These are phyloP conservation scores for Andinoacara biseriatus DNA, from an alignment of 2,113 vertebrate species.

Conservation along the genomic window DNA sequence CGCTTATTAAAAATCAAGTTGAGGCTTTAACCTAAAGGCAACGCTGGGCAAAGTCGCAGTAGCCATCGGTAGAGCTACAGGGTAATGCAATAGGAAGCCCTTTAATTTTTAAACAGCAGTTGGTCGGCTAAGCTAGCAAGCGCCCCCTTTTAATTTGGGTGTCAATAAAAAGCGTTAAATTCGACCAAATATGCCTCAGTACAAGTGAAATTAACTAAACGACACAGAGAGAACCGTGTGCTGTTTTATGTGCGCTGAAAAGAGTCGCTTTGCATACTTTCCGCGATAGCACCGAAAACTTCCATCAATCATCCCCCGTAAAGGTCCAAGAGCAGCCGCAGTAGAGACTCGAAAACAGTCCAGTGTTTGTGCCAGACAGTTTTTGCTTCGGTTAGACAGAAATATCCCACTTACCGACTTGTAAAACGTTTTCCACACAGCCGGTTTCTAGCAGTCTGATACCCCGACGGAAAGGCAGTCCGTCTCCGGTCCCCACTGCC, in stretches of 20 bases:
- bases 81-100: constrained; percentile 67
- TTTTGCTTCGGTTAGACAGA: not conserved
- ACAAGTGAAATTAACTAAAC: not conserved
- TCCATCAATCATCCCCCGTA: constrained; percentile 65
- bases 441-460: constrained; percentile 94
- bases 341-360: constrained; percentile 25
- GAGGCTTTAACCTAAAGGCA: not conserved
- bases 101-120: constrained; percentile 83
- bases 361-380: constrained; percentile 5
- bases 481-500: constrained; percentile 81
- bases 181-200: not conserved
- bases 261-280: constrained; percentile 65
- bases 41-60: not conserved
- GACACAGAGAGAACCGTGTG: not conserved
- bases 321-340: constrained; percentile 31
- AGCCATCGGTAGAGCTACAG: not conserved
- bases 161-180: not conserved
- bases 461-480: constrained; percentile 93
- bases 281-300: constrained; percentile 63
- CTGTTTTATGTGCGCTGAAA: not conserved
- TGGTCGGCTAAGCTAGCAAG: constrained; percentile 59
- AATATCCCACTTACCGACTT: constrained; percentile 92
- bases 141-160: not conserved
- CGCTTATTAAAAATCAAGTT: not conserved
- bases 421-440: constrained; percentile 96